Base-by-base conservation (phyloP, 2,888 invertebrate species). In the Papilio elwesi region DNA sequence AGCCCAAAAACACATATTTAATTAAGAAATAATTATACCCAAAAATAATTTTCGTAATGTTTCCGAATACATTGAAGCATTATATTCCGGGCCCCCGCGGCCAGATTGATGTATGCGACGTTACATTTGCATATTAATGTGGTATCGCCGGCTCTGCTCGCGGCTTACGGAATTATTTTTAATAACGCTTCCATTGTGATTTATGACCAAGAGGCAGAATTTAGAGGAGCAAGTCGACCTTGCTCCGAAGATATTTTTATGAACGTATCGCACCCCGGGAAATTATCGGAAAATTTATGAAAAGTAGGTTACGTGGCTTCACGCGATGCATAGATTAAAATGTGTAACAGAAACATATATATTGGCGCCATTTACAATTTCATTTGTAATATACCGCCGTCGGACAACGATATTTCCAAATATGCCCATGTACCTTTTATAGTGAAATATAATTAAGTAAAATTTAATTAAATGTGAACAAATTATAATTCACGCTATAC, bases 181-280 rank as follows among this genome's bases (percentile, higher is more conserved):
- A 78, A 78, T 78, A 78, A 78, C 76, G 73, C 74, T 71, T 71
- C 76, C 71, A 78, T 78, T 77, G 70, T 78, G 78, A 78, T 78
- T 78, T 78, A 77, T 76, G 74, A 66, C 66, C 15, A 67, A 74
- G 72, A 75, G 68, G 59, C 59, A 74, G 62, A 59, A 75, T 70
- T 74, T 68, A 71, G 57, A 51, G 53, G 71, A 49, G 59, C 68
- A 73, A 71, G 47, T 66, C 47, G 12, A 51, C 64, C 70, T 67
- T 49, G 59, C 70, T 67, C 43, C 53, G 64, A 57, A 70, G 67
- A 71, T 76, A 73, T 76, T 74, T 78, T 65, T 76, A 70, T 38
- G 51, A 73, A 48, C 49, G 43, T 49, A 55, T 66, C 55, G 74
- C 62, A 11, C 52, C 55, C 59, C 12, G 47, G 63, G 53, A 51